phyloP scores from a whole-genome alignment of 2,113 vertebrate genomes.

The Octodon degus region DNA sequence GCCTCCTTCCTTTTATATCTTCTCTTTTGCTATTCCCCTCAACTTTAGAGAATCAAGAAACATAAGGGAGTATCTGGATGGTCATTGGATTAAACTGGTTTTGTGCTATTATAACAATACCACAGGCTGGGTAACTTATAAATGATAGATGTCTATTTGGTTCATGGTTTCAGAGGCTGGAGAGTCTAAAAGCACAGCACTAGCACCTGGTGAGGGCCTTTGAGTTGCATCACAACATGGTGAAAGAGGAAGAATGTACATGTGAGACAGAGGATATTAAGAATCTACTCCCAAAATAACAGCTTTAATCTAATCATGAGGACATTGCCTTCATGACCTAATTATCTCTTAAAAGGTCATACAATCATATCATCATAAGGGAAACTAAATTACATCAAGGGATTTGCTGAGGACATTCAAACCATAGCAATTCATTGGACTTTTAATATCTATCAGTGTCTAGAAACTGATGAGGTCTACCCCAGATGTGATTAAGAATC shows the following conservation, averaged over 20 bases:
- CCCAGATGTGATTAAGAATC: not conserved
- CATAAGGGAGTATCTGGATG: not conserved
- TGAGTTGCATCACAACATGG: not conserved
- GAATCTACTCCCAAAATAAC: not conserved
- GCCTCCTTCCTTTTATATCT: not conserved
- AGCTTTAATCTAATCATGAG: not conserved
- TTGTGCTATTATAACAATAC: not conserved
- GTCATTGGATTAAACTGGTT: not conserved
- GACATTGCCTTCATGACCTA: not conserved
- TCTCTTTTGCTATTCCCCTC: not conserved
- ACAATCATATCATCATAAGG: not conserved
- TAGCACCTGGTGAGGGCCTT: not conserved
- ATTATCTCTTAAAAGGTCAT: not conserved
- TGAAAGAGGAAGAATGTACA: not conserved
- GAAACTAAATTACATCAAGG: not conserved
- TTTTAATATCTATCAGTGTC: not conserved
- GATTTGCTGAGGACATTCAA: not conserved
- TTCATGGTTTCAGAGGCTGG: not conserved
- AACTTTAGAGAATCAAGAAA: not conserved
- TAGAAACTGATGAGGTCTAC: not conserved
- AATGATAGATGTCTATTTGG: not conserved
- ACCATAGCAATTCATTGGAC: not conserved
- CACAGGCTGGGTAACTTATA: not conserved
- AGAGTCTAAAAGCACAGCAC: not conserved
- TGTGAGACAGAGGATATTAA: not conserved